A percentile compares a stretch with the other conserved stretches of the same genome.
phyloP scores from a whole-genome alignment of 2,113 vertebrate species.

The Dasyurus viverrinus region DNA sequence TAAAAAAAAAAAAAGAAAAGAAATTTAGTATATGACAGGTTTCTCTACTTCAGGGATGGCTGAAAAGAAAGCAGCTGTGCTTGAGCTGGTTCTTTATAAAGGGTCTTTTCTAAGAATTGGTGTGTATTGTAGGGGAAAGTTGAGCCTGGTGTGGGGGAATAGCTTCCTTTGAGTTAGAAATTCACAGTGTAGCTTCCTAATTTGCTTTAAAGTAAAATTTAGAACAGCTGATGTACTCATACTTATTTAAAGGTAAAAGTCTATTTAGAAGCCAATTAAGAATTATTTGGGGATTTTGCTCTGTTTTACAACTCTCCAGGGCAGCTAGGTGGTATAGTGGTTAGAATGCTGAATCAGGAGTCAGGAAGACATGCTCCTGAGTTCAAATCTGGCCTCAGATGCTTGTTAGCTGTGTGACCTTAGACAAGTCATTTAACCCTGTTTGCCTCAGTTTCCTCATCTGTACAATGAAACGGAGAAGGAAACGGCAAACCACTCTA shows the following conservation, averaged over 20 bases:
- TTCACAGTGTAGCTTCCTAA: not conserved
- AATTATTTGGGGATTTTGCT: not conserved
- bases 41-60: not conserved
- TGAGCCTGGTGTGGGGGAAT: not conserved
- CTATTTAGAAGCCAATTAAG: not conserved
- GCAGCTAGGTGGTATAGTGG: no score
- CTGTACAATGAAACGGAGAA: no score
- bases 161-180: not conserved
- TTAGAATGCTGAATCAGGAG: no score
- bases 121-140: not conserved
- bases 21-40: not conserved
- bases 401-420: no score
- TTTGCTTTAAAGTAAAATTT: not conserved
- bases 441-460: no score
- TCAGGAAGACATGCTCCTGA: no score
- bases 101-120: not conserved
- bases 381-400: no score
- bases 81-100: not conserved
- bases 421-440: no score
- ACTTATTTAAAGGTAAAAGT: not conserved
- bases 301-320: not conserved
- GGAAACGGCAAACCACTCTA: no score
- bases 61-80: not conserved
- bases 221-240: not conserved
- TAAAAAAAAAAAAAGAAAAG: no score